phyloP scores from a whole-genome alignment of 53 echinoderm and acorn worm species.

The Luidia sarsii region DNA sequence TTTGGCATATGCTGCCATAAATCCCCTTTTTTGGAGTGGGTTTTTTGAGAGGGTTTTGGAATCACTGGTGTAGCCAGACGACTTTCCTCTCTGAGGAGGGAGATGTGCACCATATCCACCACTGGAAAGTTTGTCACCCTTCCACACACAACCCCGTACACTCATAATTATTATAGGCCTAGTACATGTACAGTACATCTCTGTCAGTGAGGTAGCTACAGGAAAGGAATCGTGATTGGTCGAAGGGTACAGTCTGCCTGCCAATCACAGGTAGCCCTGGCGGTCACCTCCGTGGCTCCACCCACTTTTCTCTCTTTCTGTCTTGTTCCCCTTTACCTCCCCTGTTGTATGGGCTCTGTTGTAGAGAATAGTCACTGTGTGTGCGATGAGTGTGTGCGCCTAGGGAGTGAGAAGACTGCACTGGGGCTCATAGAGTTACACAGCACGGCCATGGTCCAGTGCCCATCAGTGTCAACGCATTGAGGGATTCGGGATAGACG shows the following conservation, averaged over 20 bases:
- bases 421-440: no score
- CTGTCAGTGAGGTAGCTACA: no score
- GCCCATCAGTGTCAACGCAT: background rate
- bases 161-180: background rate
- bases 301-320: slow-evolving; percentile 11
- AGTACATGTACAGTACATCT: background rate
- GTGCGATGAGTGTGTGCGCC: no score
- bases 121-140: slow-evolving; percentile 1
- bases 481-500: no score
- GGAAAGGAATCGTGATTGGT: slow-evolving; percentile 42
- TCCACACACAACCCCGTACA: background rate
- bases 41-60: no score
- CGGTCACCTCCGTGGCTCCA: slow-evolving; percentile 3
- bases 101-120: background rate
- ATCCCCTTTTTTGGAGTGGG: background rate
- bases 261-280: slow-evolving; percentile 47
- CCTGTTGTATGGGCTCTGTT: no score
- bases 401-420: no score
- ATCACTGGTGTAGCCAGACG: no score
- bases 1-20: background rate
- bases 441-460: slow-evolving; percentile 18
- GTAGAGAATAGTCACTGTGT: no score
- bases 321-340: no score
- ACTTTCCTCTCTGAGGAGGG: background rate
- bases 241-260: slow-evolving; percentile 20